phyloP scores from a whole-genome alignment of 2,888 invertebrate genomes.

The Xanthorhoe designata region DNA sequence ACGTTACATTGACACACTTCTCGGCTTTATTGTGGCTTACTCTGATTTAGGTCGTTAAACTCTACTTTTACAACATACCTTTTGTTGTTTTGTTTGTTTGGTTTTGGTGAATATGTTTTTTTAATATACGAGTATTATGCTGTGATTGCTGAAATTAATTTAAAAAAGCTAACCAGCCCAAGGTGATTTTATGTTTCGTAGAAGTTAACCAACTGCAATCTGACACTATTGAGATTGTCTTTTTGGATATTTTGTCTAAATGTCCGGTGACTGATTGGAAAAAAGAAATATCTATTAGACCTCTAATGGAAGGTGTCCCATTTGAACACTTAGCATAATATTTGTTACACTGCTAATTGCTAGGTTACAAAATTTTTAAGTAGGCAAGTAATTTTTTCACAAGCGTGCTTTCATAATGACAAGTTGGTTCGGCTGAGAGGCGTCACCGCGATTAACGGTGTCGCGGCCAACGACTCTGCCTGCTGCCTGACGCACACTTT shows the following conservation, averaged over 20 bases:
- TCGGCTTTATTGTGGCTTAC: slow-evolving; percentile 46
- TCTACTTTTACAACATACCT: slow-evolving; percentile 30
- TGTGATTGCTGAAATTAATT: background rate
- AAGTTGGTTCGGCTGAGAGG: slow-evolving; percentile 40
- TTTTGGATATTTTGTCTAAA: no score
- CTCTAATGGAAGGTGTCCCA: no score
- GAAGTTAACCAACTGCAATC: no score
- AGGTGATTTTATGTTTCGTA: background rate
- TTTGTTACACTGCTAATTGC: no score
- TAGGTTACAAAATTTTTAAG: no score
- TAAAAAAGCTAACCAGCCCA: background rate
- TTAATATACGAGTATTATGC: background rate
- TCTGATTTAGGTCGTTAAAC: slow-evolving; percentile 42
- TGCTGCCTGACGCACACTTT: slow-evolving; percentile 74
- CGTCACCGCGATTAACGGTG: slow-evolving; percentile 68
- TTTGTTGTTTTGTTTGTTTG: slow-evolving; percentile 11
- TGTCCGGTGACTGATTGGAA: no score
- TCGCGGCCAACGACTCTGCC: slow-evolving; percentile 76
- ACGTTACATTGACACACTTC: slow-evolving; percentile 67
- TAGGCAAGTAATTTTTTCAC: slow-evolving; percentile 14
- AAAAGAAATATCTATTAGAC: no score
- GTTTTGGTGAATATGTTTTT: slow-evolving; percentile 1
- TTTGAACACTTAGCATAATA: no score
- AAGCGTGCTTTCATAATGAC: slow-evolving; percentile 38
- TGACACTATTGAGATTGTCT: no score